Evolutionary conservation across 2,888 invertebrate genomes (phyloP).

Genomic region (Heliothis peltigera): DNA sequence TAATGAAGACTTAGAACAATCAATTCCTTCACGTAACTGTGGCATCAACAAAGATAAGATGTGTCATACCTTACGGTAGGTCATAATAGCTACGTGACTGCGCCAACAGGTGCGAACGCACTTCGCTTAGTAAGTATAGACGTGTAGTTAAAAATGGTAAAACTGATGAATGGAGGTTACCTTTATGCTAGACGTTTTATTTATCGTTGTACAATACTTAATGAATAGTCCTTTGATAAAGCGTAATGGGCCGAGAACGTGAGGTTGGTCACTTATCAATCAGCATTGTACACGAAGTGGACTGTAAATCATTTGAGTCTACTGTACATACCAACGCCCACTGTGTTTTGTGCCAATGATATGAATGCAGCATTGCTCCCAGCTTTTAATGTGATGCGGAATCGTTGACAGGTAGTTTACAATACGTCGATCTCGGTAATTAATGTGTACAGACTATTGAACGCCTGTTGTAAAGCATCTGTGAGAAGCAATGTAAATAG

Average conservation of each 20-base stretch:
- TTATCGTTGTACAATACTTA: slow-evolving; percentile 46
- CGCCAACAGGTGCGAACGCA: slow-evolving; percentile 22
- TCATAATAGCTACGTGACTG: not conserved
- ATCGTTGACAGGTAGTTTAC: slow-evolving; percentile 68
- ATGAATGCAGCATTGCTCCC: slow-evolving; percentile 70
- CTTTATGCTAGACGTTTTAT: slow-evolving; percentile 63
- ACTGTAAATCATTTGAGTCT: slow-evolving; percentile 76
- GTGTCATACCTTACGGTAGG: not conserved
- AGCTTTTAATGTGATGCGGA: slow-evolving; percentile 69
- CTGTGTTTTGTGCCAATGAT: slow-evolving; percentile 69
- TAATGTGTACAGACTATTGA: slow-evolving; percentile 52
- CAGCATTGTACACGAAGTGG: slow-evolving; percentile 67
- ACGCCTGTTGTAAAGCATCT: slow-evolving; percentile 40
- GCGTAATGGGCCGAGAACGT: slow-evolving; percentile 79
- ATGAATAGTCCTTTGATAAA: slow-evolving; percentile 79
- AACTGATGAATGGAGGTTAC: slow-evolving; percentile 49
- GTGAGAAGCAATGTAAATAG: slow-evolving; percentile 36
- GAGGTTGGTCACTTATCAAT: slow-evolving; percentile 80
- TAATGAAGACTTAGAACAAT: not conserved
- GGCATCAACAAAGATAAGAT: not conserved
- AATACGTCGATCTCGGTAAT: slow-evolving; percentile 58
- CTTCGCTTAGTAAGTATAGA: slow-evolving; percentile 9
- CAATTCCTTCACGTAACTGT: not conserved
- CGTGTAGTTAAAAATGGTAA: slow-evolving; percentile 27
- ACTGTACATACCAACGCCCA: slow-evolving; percentile 73